These are phyloP conservation scores for Psilanteris sp. DNA, from an alignment of 1,140 invertebrate genomes.

Conservation along the genomic window DNA sequence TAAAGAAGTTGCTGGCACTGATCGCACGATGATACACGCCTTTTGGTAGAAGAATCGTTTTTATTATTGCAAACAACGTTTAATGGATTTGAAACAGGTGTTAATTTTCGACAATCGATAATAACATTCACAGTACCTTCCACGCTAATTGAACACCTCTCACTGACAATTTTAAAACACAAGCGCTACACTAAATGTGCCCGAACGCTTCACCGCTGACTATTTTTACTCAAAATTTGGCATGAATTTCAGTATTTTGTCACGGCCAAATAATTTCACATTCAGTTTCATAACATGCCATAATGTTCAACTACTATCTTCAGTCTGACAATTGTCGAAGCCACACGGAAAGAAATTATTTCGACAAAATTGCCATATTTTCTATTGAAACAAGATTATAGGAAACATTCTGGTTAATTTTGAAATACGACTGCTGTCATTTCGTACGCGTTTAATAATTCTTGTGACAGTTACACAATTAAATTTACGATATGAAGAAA, in stretches of 20 bases:
- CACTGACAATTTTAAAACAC: conserved; percentile 46
- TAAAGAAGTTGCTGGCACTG: no score
- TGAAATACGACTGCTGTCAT: no score
- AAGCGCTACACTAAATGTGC: conserved; percentile 22
- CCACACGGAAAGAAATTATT: no score
- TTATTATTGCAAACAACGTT: conserved; percentile 39
- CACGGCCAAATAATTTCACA: conserved; percentile 32
- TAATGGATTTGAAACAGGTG: conserved; percentile 32
- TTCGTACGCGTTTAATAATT: no score
- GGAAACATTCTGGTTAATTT: no score
- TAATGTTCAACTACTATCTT: conserved; percentile 2
- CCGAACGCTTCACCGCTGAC: conserved; percentile 1
- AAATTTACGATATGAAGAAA: no score
- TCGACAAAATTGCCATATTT: background rate
- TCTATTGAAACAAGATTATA: no score
- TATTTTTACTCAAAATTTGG: conserved; percentile 58
- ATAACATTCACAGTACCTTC: conserved; percentile 21
- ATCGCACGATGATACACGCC: no score
- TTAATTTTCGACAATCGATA: conserved; percentile 24
- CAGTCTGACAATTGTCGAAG: no score
- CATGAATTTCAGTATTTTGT: conserved; percentile 35
- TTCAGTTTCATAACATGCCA: conserved; percentile 11
- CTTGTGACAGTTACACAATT: no score
- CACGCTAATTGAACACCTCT: conserved; percentile 30
- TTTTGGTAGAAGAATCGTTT: conserved; percentile 1